Percentiles rank a stretch among this genome's conserved stretches.
Conservation (phyloP, 2,888 invertebrate genomes). For the Boloria euphrosyne region DNA sequence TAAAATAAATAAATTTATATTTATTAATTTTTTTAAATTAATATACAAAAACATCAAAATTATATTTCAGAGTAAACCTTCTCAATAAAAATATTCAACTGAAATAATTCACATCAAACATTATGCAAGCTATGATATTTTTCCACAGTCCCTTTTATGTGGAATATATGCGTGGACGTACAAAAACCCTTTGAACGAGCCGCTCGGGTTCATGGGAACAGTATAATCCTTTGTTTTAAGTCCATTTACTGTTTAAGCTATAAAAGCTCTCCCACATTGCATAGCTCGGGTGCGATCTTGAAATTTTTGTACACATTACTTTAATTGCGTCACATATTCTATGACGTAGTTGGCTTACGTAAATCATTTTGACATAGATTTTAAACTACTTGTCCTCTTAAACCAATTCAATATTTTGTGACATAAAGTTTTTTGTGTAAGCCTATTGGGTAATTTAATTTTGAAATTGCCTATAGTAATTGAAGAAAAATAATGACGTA, state of each 20-base stretch:
- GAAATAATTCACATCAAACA: slow-evolving; percentile 2
- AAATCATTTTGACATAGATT: too few relatives aligned
- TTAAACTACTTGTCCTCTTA: neutral
- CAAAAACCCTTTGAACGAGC: slow-evolving; percentile 24
- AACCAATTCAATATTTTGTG: too few relatives aligned
- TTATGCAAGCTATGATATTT: slow-evolving; percentile 18
- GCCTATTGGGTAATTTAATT: too few relatives aligned
- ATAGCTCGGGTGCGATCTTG: neutral
- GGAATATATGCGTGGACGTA: slow-evolving; percentile 15
- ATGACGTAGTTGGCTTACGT: too few relatives aligned
- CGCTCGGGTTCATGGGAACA: slow-evolving; percentile 4
- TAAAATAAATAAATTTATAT: too few relatives aligned
- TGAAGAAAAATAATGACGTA: too few relatives aligned
- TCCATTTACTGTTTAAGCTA: slow-evolving; percentile 16
- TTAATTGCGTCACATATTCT: neutral
- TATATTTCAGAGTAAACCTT: too few relatives aligned
- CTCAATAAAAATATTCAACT: neutral
- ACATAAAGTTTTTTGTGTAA: too few relatives aligned
- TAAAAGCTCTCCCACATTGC: neutral
- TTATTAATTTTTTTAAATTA: too few relatives aligned
- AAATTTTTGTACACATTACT: slow-evolving; percentile 6
- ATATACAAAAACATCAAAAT: too few relatives aligned
- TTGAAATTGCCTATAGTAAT: too few relatives aligned
- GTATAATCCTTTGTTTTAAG: slow-evolving; percentile 23
- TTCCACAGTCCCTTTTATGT: slow-evolving; percentile 10